phyloP scores from a whole-genome alignment of 2,797 vertebrate genomes.

The Phoeniculus purpureus region DNA sequence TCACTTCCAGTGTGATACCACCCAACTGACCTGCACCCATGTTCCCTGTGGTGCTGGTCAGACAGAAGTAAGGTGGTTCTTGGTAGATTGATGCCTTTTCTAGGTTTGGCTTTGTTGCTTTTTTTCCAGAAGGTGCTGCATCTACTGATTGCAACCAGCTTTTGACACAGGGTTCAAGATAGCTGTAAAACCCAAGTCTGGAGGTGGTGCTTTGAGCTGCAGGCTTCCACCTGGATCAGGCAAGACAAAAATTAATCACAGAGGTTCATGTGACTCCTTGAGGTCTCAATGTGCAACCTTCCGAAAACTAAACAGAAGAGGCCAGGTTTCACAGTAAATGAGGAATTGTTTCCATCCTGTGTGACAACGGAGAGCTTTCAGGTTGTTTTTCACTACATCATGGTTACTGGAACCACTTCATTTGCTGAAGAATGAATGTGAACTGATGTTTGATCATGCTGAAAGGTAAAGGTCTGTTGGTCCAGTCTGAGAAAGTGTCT shows the following conservation, averaged over 20 bases:
- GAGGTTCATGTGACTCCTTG: not conserved
- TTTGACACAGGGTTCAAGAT: not conserved
- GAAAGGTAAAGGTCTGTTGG: not conserved
- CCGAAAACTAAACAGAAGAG: not conserved
- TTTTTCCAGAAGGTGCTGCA: not conserved
- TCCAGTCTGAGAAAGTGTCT: not conserved
- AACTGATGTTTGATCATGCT: not conserved
- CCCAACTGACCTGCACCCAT: not conserved
- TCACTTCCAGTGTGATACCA: rapidly evolving
- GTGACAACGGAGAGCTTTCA: not conserved
- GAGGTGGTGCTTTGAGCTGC: not conserved
- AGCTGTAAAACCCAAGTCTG: not conserved
- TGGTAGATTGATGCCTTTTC: not conserved
- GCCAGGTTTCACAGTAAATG: not conserved
- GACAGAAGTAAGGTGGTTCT: not conserved
- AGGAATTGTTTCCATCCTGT: not conserved
- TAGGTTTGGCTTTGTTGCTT: not conserved
- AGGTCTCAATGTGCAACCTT: not conserved
- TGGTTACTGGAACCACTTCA: not conserved
- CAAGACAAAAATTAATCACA: not conserved
- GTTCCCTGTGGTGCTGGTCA: not conserved
- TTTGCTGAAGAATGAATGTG: not conserved
- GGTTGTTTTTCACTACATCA: not conserved
- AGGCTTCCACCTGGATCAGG: not conserved
- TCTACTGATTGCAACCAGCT: not conserved